Conservation (phyloP, 2,113 vertebrate species). For the Lagopus muta region DNA sequence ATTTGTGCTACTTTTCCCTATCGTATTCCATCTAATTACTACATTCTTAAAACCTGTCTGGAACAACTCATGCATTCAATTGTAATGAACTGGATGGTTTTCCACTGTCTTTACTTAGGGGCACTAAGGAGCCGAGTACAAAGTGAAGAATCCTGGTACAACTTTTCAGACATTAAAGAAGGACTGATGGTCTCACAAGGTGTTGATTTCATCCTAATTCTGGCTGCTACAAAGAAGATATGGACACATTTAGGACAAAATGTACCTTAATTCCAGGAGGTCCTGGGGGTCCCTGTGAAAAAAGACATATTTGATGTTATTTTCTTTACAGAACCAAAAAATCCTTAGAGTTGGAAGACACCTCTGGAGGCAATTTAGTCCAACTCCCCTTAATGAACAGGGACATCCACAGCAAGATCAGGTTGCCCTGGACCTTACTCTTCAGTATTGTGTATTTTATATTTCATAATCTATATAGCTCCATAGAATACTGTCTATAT, state of each 20-base stretch:
- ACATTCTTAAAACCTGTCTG: not conserved
- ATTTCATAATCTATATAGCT: not conserved
- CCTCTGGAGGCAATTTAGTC: too few relatives aligned
- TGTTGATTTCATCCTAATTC: not conserved
- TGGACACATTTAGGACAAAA: not conserved
- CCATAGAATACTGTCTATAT: not conserved
- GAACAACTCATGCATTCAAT: not conserved
- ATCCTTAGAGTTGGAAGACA: too few relatives aligned
- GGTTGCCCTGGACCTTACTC: too few relatives aligned
- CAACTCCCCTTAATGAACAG: too few relatives aligned
- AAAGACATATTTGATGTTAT: slow-evolving; percentile 26
- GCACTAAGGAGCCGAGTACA: not conserved
- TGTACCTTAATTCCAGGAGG: slow-evolving; percentile 88
- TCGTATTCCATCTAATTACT: not conserved
- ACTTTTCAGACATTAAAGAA: not conserved
- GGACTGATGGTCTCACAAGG: not conserved
- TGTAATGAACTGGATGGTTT: not conserved
- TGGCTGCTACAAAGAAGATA: not conserved
- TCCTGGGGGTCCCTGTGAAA: slow-evolving; percentile 86
- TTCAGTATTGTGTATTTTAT: not conserved
- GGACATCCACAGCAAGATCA: too few relatives aligned
- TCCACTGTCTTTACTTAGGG: not conserved
- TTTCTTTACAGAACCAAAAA: not conserved
- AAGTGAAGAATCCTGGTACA: not conserved
- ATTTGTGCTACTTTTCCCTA: not conserved